Conservation (phyloP, 2,888 invertebrate species). For the Amiota minor region DNA sequence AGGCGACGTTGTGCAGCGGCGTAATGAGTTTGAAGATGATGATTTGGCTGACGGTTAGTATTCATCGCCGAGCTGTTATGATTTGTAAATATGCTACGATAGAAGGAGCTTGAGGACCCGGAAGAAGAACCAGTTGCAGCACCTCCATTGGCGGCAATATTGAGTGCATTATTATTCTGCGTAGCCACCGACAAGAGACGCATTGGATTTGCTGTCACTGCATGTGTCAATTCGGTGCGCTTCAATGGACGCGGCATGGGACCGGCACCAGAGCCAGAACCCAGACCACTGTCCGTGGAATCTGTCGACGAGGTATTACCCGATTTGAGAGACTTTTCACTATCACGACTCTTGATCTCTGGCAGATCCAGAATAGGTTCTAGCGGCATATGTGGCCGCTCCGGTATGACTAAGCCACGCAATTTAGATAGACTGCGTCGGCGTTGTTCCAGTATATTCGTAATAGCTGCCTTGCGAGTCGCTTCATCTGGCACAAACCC, state of each 20-base stretch:
- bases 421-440: constrained; percentile 88
- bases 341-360: constrained; percentile 85
- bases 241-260: constrained; percentile 13
- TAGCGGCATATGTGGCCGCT: constrained; percentile 76
- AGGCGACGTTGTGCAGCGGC: constrained; percentile 52
- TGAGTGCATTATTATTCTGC: constrained; percentile 59
- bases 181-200: constrained; percentile 53
- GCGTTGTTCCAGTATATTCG: constrained; percentile 85
- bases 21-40: background rate
- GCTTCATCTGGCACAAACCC: constrained; percentile 70
- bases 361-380: constrained; percentile 83
- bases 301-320: constrained; percentile 68
- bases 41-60: constrained; percentile 43
- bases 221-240: constrained; percentile 3
- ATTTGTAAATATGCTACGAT: constrained; percentile 59
- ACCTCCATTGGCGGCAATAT: constrained; percentile 56
- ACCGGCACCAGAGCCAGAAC: constrained; percentile 37
- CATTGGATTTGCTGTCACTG: constrained; percentile 36
- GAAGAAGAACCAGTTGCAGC: background rate
- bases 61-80: constrained; percentile 22
- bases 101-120: constrained; percentile 44
- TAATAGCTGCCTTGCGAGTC: constrained; percentile 79
- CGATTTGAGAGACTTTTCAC: constrained; percentile 74
- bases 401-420: constrained; percentile 91
- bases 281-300: constrained; percentile 65